Evolutionary conservation across 1,140 invertebrate species (phyloP).

Genomic region (Colletes latitarsis): DNA sequence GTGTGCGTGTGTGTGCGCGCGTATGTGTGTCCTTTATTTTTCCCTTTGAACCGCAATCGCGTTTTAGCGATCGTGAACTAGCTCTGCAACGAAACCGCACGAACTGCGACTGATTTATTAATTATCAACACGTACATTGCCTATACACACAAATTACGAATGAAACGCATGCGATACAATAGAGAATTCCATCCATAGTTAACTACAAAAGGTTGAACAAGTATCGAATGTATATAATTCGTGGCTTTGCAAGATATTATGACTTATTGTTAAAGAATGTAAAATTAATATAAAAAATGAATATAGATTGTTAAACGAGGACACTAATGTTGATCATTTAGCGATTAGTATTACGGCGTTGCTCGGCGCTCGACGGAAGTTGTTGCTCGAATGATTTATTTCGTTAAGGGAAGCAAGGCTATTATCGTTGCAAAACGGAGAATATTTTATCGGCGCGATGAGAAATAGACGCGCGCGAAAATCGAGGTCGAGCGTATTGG

Average conservation of each 20-base stretch:
- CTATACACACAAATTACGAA: conserved; percentile 21
- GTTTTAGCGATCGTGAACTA: not conserved
- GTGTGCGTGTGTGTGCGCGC: not conserved
- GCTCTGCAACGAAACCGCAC: conserved; percentile 30
- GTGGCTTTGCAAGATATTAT: conserved; percentile 27
- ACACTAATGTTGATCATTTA: not conserved
- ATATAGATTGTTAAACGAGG: conserved; percentile 51
- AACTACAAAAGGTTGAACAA: not conserved
- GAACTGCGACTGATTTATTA: conserved; percentile 12
- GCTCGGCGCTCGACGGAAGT: not conserved
- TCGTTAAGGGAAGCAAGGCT: not conserved
- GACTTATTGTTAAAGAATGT: conserved; percentile 54
- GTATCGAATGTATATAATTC: conserved; percentile 11
- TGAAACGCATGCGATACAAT: conserved; percentile 50
- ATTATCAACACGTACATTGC: conserved; percentile 10
- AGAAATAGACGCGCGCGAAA: conserved; percentile 49
- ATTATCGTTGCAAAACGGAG: not conserved
- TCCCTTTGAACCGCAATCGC: not conserved
- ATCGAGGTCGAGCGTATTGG: conserved; percentile 37
- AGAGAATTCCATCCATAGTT: conserved; percentile 56
- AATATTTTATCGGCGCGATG: conserved; percentile 5
- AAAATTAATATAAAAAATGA: conserved; percentile 44
- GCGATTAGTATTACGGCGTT: not conserved
- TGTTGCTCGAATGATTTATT: not conserved
- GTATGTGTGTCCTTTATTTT: too few species aligned